These are phyloP conservation scores for Acanthaster planci DNA, from an alignment of 35 echinoderm and acorn worm genomes.

Conservation along the genomic window DNA sequence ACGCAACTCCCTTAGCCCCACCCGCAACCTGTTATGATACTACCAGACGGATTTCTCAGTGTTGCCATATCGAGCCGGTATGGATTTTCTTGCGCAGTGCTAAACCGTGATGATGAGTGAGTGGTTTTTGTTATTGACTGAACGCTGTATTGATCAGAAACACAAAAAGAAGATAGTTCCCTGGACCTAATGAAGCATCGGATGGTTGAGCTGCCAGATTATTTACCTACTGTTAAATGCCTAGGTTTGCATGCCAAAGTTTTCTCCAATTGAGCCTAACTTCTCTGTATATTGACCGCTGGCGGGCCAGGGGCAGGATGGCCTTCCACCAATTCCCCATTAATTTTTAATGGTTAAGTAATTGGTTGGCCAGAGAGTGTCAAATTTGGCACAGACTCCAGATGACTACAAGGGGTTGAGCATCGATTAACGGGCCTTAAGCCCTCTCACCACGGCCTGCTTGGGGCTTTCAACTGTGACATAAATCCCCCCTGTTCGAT, in stretches of 20 bases:
- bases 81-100: background rate
- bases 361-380: background rate
- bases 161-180: background rate
- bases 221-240: background rate
- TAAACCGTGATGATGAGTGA: constrained; percentile 9
- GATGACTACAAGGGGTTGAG: background rate
- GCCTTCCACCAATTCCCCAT: background rate
- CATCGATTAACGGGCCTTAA: background rate
- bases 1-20: no score
- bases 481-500: constrained; percentile 4
- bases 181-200: constrained; percentile 15
- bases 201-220: background rate
- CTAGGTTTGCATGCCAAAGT: background rate
- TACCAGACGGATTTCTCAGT: no score
- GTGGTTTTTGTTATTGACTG: background rate
- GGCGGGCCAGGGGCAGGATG: background rate
- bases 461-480: constrained; percentile 12
- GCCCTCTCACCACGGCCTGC: background rate
- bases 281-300: background rate
- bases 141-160: background rate
- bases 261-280: background rate
- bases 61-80: no score
- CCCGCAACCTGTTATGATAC: no score
- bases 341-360: background rate
- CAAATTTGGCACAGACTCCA: background rate